These are phyloP conservation scores for Alaudala cheleensis DNA, from an alignment of 2,113 vertebrate species.

Conservation along the genomic window DNA sequence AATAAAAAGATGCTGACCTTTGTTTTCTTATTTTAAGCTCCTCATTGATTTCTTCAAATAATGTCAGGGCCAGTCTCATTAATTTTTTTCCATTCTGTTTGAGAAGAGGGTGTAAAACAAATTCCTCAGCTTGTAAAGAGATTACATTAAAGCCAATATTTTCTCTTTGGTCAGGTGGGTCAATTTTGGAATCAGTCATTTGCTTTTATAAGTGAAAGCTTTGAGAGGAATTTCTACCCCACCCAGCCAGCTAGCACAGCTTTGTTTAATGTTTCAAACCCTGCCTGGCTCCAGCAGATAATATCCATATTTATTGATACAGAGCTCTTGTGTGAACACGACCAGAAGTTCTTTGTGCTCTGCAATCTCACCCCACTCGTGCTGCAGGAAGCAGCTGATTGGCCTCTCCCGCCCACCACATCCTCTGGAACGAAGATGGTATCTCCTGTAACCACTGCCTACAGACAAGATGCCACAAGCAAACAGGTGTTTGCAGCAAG, in stretches of 20 bases:
- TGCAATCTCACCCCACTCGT: not conserved
- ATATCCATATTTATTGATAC: slow-evolving; percentile 14
- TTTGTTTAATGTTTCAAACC: slow-evolving; percentile 18
- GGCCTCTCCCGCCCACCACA: not conserved
- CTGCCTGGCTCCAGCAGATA: not conserved
- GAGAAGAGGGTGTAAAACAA: slow-evolving; percentile 7
- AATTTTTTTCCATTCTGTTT: not conserved
- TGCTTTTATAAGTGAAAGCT: slow-evolving; percentile 1
- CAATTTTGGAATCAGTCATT: not conserved
- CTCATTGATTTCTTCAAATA: not conserved
- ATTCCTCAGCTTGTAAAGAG: not conserved
- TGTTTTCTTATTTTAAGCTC: not conserved
- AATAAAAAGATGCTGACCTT: not conserved
- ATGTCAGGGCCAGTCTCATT: not conserved
- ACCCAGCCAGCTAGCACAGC: not conserved
- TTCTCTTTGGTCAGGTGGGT: not conserved
- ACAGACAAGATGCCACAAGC: not conserved
- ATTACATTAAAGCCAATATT: slow-evolving; percentile 24
- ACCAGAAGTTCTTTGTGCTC: not conserved
- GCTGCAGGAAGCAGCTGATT: slow-evolving; percentile 11
- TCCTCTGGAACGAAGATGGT: not conserved
- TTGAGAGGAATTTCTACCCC: not conserved
- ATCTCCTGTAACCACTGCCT: not conserved
- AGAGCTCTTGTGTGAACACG: not conserved
- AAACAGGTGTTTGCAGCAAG: not conserved